Conservation (phyloP, 2,797 vertebrate genomes). For the Pipistrellus pygmaeus region DNA sequence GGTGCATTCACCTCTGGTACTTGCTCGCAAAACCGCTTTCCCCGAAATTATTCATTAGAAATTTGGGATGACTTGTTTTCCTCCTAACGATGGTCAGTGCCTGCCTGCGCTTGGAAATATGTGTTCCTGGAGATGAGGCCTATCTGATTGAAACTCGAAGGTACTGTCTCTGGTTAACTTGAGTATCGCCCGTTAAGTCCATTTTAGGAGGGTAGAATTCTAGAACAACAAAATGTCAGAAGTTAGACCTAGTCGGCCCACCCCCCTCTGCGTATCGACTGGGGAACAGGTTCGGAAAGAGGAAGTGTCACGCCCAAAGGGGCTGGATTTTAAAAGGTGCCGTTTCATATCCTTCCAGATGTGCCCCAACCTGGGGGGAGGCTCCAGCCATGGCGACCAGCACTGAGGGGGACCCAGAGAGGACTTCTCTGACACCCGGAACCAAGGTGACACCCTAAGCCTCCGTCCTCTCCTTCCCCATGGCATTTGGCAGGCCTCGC, state of each 20-base stretch:
- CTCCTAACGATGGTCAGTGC: background rate
- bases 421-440: background rate
- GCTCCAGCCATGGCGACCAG: background rate
- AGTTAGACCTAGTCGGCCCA: background rate
- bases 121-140: background rate
- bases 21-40: background rate
- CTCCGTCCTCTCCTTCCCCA: background rate
- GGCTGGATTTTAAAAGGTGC: background rate
- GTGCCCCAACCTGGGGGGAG: background rate
- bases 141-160: background rate
- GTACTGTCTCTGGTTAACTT: background rate
- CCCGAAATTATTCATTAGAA: background rate
- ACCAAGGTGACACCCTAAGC: background rate
- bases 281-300: constrained; percentile 11
- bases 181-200: background rate
- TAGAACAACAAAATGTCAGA: background rate
- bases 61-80: background rate
- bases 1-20: background rate
- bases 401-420: background rate
- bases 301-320: background rate
- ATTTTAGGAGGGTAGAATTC: background rate
- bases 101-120: background rate
- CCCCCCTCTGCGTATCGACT: background rate
- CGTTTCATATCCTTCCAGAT: background rate
- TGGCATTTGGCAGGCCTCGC: background rate